Evolutionary conservation across 2,888 invertebrate species (phyloP).

Genomic region (Myathropa florea): DNA sequence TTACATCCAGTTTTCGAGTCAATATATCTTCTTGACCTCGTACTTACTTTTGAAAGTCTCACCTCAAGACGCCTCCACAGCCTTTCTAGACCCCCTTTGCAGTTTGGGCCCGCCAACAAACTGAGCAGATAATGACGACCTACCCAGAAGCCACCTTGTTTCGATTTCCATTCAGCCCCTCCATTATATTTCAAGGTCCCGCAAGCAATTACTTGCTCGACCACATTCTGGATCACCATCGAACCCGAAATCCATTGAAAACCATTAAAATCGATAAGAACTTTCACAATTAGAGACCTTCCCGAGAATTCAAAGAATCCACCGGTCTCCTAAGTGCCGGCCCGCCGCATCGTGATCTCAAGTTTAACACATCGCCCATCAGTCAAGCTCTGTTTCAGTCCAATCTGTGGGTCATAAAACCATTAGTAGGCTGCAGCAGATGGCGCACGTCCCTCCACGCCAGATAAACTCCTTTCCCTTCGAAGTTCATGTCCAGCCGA

Average conservation of each 20-base stretch:
- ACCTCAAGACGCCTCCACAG: too few relatives aligned
- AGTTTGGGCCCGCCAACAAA: too few relatives aligned
- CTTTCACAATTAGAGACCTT: background rate
- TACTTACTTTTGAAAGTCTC: too few relatives aligned
- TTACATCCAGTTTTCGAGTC: too few relatives aligned
- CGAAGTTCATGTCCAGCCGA: slow-evolving; percentile 45
- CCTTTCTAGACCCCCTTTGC: too few relatives aligned
- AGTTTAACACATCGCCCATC: background rate
- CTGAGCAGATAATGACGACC: too few relatives aligned
- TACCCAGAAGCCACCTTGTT: too few relatives aligned
- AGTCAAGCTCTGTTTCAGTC: background rate
- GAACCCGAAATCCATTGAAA: background rate
- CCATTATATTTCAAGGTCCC: too few relatives aligned
- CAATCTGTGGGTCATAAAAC: background rate
- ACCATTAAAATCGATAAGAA: background rate
- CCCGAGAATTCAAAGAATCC: background rate
- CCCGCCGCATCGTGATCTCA: background rate
- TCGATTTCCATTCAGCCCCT: too few relatives aligned
- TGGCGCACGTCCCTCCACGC: background rate
- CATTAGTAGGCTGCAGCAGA: background rate
- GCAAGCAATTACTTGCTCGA: too few relatives aligned
- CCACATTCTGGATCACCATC: background rate
- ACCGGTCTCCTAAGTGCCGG: background rate
- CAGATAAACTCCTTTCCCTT: slow-evolving; percentile 2
- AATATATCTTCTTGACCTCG: too few relatives aligned